Conservation (phyloP, 2,113 vertebrate genomes). For the Chloropsis hardwickii region DNA sequence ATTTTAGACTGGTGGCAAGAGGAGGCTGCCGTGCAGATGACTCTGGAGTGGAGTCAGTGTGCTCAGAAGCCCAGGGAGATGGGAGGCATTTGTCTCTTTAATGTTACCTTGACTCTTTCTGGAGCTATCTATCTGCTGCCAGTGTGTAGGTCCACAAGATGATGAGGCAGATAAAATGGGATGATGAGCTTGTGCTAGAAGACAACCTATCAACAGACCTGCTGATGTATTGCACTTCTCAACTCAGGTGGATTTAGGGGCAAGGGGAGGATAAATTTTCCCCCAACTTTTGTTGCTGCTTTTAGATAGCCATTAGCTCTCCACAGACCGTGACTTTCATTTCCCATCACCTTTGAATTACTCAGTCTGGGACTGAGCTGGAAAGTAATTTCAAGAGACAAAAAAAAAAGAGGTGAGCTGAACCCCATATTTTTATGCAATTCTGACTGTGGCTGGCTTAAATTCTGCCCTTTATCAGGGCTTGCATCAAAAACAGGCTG, state of each 20-base stretch:
- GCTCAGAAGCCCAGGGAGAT: neutral
- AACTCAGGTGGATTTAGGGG: slow-evolving; percentile 58
- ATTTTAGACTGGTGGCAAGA: neutral
- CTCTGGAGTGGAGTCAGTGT: neutral
- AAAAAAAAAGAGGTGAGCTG: neutral
- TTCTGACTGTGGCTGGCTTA: slow-evolving; percentile 46
- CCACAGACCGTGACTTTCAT: slow-evolving; percentile 60
- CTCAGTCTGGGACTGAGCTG: slow-evolving; percentile 59
- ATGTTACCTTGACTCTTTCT: slow-evolving; percentile 30
- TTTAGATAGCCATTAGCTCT: slow-evolving; percentile 61
- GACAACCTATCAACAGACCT: slow-evolving; percentile 46
- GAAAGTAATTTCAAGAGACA: slow-evolving; percentile 65
- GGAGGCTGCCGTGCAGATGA: neutral
- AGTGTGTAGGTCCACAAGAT: slow-evolving; percentile 31
- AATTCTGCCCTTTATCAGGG: slow-evolving; percentile 49
- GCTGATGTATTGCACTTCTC: slow-evolving; percentile 64
- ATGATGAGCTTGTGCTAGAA: slow-evolving; percentile 52
- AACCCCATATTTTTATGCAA: slow-evolving; percentile 20
- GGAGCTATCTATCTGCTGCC: slow-evolving; percentile 36
- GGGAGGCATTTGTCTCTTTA: slow-evolving; percentile 24
- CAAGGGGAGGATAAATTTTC: slow-evolving; percentile 56
- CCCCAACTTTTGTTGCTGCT: slow-evolving; percentile 25
- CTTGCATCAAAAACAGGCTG: slow-evolving; percentile 27
- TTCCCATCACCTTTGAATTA: slow-evolving; percentile 70
- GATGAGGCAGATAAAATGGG: slow-evolving; percentile 69